phyloP scores from a whole-genome alignment of 2,113 vertebrate species.

The Sinocyclocheilus maitianheensis region DNA sequence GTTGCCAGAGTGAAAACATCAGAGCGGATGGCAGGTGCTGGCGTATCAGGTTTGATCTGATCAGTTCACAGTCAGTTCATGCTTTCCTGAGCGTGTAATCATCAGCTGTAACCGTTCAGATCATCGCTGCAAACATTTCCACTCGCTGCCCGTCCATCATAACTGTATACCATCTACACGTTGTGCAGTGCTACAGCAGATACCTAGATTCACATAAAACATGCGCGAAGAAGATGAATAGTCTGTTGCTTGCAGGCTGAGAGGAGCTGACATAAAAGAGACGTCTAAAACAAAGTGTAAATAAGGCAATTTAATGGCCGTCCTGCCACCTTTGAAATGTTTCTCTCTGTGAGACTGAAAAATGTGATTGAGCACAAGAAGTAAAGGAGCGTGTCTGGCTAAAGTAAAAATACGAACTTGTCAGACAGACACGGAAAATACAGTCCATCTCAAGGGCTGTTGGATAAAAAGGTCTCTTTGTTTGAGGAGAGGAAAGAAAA shows the following conservation, averaged over 20 bases:
- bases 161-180: background rate
- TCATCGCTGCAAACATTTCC: background rate
- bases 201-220: background rate
- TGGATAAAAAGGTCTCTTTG: background rate
- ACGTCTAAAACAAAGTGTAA: background rate
- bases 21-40: slow-evolving; percentile 34
- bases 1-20: slow-evolving; percentile 42
- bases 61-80: background rate
- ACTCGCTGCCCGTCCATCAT: background rate
- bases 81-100: slow-evolving; percentile 32
- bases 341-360: slow-evolving; percentile 41
- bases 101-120: background rate
- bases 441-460: background rate
- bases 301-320: slow-evolving; percentile 2
- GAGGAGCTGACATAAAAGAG: background rate
- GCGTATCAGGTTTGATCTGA: slow-evolving; percentile 28
- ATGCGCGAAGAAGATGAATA: background rate
- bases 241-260: background rate
- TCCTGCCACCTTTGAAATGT: slow-evolving; percentile 7
- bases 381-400: background rate
- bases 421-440: slow-evolving; percentile 6
- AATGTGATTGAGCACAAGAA: slow-evolving; percentile 43
- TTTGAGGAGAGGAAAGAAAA: background rate
- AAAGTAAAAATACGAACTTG: slow-evolving; percentile 7
- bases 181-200: background rate